Evolutionary conservation across 2,113 vertebrate species (phyloP), one percentile per base, ranked within the genome.

Genomic region (Anseranas semipalmata): DNA sequence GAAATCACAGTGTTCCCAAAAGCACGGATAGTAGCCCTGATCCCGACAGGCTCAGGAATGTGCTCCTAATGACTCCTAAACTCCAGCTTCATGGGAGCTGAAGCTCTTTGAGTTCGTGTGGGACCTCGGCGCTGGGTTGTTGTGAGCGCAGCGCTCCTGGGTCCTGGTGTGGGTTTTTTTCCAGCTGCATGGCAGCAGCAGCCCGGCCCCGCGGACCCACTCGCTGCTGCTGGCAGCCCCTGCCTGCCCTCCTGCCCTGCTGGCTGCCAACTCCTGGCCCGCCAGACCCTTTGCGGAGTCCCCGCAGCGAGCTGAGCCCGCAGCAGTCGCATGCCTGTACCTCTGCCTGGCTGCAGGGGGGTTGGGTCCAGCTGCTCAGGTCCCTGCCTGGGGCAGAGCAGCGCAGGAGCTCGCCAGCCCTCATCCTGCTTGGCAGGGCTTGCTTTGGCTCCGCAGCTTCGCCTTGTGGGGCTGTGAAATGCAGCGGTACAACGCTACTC

Each of bases 241-340:
- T n/a, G 17, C 18, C 41, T 17, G 24, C 52, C 53, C 63, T n/a
- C 6, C 63, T 45, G 18, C 67, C 39, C 77, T 30, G 77, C 80
- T 3, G 7, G 12, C n/a, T 52, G 67, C 32, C 58, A 25, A 58
- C 68, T 20, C 39, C 24, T 1, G 2, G 58, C 77, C 33, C 6
- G 43, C 46, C 15, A 6, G 56, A 7, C 22, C 56, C 75, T 12
- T 35, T 6, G n/a, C 33, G 19, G 25, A 12, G 18, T 25, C 11
- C 19, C 72, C 1, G 2, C 6, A 8, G 8, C 39, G 10, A 9
- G 21, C 85, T 11, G 77, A 84, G 41, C 88, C 58, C 19, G 52
- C 13, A 2, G 33, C 32, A 1, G 6, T 2, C 1, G 37, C 25
- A 27, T 12, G 7, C 25, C 1, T 2, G 4, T 76, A 21, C n/a